Conservation (phyloP, 2,797 vertebrate species). For the Sebastes hubbsi region DNA sequence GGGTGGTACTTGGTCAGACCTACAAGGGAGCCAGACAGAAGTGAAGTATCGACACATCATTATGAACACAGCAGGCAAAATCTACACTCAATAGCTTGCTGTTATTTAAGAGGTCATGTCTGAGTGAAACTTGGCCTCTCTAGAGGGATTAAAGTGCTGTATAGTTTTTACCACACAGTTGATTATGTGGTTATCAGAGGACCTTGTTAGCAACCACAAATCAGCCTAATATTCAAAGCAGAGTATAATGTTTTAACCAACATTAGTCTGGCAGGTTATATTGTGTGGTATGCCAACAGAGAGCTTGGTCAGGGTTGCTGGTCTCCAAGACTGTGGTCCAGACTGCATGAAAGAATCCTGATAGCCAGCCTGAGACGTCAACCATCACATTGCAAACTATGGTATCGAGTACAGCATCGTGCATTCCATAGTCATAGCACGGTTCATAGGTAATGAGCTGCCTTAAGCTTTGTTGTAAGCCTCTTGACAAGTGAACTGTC, state of each 20-base stretch:
- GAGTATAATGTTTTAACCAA: slow-evolving; percentile 5
- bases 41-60: not conserved
- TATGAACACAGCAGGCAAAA: not conserved
- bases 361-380: slow-evolving; percentile 40
- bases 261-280: slow-evolving; percentile 1
- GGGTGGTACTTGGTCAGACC: too few species aligned
- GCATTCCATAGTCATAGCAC: slow-evolving; percentile 8
- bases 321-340: slow-evolving; percentile 33
- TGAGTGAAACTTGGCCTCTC: not conserved
- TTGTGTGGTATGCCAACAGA: slow-evolving; percentile 8
- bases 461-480: not conserved
- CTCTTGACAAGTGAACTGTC: not conserved
- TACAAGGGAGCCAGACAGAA: too few species aligned
- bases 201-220: slow-evolving; percentile 30
- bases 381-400: slow-evolving; percentile 58
- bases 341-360: slow-evolving; percentile 49
- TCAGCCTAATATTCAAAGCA: slow-evolving; percentile 26
- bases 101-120: not conserved
- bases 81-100: not conserved
- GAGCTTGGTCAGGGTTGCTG: not conserved
- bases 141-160: not conserved
- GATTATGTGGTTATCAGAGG: slow-evolving; percentile 10
- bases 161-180: not conserved
- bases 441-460: not conserved
- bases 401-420: not conserved